A percentile compares a stretch with the other conserved stretches of the same genome.
Conservation (phyloP, 30 jellyfish, hydroid and myxozoan genomes). For the Aurelia aurita region DNA sequence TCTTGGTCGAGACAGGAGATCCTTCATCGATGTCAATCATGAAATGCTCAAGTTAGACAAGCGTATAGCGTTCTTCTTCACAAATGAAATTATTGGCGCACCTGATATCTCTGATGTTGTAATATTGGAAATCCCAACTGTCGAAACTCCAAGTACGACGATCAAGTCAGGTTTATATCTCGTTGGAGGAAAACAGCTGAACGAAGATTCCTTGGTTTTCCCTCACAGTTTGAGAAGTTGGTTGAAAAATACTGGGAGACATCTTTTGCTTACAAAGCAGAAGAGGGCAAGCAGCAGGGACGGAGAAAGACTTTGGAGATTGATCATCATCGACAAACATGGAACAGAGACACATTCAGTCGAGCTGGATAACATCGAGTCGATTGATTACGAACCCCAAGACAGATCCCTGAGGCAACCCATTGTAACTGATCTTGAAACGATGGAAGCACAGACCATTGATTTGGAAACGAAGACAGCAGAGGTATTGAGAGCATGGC, state of each 20-base stretch:
- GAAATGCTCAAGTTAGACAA: constrained; percentile 34
- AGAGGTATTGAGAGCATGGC: background rate
- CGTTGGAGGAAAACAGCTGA: constrained; percentile 30
- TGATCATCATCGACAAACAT: background rate
- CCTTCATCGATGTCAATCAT: constrained; percentile 9
- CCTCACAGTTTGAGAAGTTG: constrained; percentile 15
- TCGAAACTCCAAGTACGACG: background rate
- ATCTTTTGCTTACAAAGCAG: background rate
- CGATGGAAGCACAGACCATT: constrained; percentile 13
- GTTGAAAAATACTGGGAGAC: constrained; percentile 2
- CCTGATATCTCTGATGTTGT: constrained; percentile 12
- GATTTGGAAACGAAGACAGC: constrained; percentile 13
- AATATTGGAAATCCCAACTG: background rate
- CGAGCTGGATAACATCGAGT: constrained; percentile 7
- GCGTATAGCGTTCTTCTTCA: background rate
- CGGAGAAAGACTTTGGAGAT: background rate
- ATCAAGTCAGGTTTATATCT: background rate
- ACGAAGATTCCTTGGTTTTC: constrained; percentile 38
- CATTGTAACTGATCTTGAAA: background rate
- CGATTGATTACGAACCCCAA: constrained; percentile 39
- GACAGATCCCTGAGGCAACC: constrained; percentile 29
- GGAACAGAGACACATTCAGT: constrained; percentile 7
- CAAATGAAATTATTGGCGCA: background rate
- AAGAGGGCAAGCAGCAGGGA: background rate
- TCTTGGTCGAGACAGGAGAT: constrained; percentile 19